These are phyloP conservation scores for Uloborus diversus DNA, from an alignment of 1,140 invertebrate species.

Conservation along the genomic window DNA sequence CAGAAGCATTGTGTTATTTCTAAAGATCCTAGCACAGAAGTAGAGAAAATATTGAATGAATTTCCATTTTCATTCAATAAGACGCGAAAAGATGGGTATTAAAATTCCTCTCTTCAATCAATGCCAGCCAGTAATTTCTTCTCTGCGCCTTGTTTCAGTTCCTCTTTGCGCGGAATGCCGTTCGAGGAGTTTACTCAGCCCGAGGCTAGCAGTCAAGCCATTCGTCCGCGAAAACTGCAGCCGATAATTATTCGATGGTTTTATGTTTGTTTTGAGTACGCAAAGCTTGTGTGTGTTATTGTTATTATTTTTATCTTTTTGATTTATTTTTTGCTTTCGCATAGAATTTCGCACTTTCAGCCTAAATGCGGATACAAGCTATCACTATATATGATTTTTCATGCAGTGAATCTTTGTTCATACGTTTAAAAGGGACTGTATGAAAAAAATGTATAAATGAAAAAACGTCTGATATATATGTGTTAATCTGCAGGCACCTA, in stretches of 20 bases:
- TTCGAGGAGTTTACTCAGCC: background rate
- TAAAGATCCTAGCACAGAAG: too few relatives aligned
- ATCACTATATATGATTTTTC: background rate
- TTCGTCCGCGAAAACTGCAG: background rate
- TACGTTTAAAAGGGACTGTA: too few relatives aligned
- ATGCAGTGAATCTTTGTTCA: too few relatives aligned
- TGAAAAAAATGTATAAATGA: too few relatives aligned
- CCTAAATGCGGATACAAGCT: background rate
- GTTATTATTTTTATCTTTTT: background rate
- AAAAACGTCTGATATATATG: too few relatives aligned
- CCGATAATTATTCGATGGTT: background rate
- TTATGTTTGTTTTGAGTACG: background rate
- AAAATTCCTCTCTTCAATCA: background rate
- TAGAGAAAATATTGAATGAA: background rate
- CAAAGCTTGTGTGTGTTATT: background rate
- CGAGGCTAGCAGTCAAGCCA: background rate
- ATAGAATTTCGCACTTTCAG: background rate
- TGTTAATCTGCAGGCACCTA: too few relatives aligned
- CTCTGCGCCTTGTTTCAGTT: background rate
- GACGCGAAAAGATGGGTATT: background rate
- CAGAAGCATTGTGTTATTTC: too few relatives aligned
- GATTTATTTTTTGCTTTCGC: background rate
- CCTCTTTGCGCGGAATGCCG: conserved; percentile 1
- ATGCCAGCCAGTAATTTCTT: background rate
- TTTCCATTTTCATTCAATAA: background rate